phyloP scores from a whole-genome alignment of 2,797 vertebrate species.

The Parauchenoglanis punctatus region DNA sequence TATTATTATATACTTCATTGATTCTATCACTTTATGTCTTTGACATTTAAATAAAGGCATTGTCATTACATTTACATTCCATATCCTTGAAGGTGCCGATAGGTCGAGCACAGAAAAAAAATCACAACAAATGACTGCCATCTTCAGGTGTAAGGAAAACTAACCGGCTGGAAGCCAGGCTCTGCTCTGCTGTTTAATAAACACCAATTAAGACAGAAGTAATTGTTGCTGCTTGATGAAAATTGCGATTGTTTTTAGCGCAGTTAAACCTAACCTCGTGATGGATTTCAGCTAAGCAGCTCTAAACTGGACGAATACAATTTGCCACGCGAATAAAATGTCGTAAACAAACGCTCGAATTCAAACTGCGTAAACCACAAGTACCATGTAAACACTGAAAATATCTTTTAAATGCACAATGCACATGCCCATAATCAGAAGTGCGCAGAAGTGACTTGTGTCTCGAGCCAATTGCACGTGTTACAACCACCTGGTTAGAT shows the following conservation, averaged over 20 bases:
- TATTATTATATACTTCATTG: background rate
- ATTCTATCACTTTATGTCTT: background rate
- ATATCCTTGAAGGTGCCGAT: constrained; percentile 49
- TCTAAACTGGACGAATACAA: background rate
- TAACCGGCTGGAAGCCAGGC: constrained; percentile 40
- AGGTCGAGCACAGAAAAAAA: constrained; percentile 44
- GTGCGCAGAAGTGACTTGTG: background rate
- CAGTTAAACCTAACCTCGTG: background rate
- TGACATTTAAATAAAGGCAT: constrained; percentile 4
- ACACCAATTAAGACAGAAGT: constrained; percentile 66
- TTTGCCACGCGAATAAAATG: background rate
- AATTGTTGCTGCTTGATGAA: background rate
- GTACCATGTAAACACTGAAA: background rate
- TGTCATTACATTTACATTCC: constrained; percentile 34
- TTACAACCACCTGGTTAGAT: background rate
- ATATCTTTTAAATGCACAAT: background rate
- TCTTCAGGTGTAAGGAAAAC: constrained; percentile 72
- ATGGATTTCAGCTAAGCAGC: background rate
- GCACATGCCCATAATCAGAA: background rate
- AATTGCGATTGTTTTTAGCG: background rate
- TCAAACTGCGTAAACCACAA: background rate
- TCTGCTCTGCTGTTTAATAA: constrained; percentile 48
- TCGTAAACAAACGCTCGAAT: background rate
- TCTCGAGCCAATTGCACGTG: constrained; percentile 48
- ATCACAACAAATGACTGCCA: constrained; percentile 75